Evolutionary conservation across 2,113 vertebrate species (phyloP).

Genomic region (Etheostoma cragini): DNA sequence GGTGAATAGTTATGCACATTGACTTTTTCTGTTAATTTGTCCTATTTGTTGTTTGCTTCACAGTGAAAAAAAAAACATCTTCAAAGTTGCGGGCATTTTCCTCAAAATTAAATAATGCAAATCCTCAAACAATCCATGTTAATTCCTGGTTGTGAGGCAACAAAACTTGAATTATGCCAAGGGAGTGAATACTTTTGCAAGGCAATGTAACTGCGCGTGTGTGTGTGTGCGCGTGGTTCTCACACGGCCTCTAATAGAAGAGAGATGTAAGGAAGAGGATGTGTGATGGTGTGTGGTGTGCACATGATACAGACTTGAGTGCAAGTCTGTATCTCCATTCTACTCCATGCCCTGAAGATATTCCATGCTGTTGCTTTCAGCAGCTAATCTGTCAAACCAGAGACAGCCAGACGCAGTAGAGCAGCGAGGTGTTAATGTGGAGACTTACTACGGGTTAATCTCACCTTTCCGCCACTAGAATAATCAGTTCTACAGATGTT

Average conservation of each 20-base stretch:
- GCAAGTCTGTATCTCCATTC: no score
- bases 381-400: slow-evolving; percentile 35
- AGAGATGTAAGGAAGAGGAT: slow-evolving; percentile 8
- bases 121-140: no score
- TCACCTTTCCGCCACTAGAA: slow-evolving; percentile 22
- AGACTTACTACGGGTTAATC: slow-evolving; percentile 54
- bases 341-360: slow-evolving; percentile 21
- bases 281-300: not conserved
- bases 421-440: slow-evolving; percentile 59
- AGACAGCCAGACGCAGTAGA: slow-evolving; percentile 33
- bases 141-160: no score
- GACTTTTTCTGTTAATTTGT: no score
- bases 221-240: slow-evolving; percentile 25
- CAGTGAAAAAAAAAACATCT: no score
- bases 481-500: slow-evolving; percentile 69
- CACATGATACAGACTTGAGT: not conserved
- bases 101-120: no score
- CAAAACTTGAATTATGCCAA: no score
- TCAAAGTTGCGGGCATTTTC: no score
- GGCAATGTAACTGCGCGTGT: not conserved
- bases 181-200: not conserved
- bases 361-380: slow-evolving; percentile 37
- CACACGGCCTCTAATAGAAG: slow-evolving; percentile 5
- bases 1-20: no score
- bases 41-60: no score